Percentiles rank a stretch among this genome's conserved stretches.
phyloP scores from a whole-genome alignment of 1,140 invertebrate genomes.

The Pseudomyrmex concolor region DNA sequence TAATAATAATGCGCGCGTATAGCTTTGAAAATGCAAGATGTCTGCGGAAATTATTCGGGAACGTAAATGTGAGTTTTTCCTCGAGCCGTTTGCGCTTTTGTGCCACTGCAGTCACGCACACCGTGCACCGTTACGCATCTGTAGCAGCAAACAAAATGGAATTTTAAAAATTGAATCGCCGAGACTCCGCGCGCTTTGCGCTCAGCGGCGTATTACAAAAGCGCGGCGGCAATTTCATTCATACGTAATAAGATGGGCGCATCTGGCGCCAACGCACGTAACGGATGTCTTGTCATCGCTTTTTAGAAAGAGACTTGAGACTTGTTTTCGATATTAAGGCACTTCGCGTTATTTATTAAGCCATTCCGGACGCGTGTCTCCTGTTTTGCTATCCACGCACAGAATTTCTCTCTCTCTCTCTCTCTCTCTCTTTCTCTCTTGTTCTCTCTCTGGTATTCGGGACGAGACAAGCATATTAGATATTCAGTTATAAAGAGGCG shows the following conservation, averaged over 20 bases:
- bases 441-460: not conserved
- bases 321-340: constrained; percentile 65
- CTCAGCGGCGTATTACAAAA: constrained; percentile 48
- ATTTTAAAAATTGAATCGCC: constrained; percentile 61
- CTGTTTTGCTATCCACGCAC: not conserved
- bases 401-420: not conserved
- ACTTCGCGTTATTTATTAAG: constrained; percentile 68
- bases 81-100: not conserved
- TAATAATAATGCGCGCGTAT: constrained; percentile 28
- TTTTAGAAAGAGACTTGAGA: constrained; percentile 24
- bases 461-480: constrained; percentile 67
- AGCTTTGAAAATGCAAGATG: not conserved
- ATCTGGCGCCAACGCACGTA: constrained; percentile 38
- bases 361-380: not conserved
- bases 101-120: not conserved
- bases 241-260: constrained; percentile 53
- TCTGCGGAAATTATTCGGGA: constrained; percentile 3
- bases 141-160: constrained; percentile 55
- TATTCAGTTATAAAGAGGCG: constrained; percentile 70
- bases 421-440: not conserved
- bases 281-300: constrained; percentile 49
- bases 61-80: constrained; percentile 21
- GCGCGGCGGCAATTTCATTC: constrained; percentile 54
- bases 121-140: constrained; percentile 1
- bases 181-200: constrained; percentile 37